Percentiles rank a stretch among this genome's conserved stretches.
phyloP scores from a whole-genome alignment of 1,140 invertebrate species.

The Temnothorax nylanderi region DNA sequence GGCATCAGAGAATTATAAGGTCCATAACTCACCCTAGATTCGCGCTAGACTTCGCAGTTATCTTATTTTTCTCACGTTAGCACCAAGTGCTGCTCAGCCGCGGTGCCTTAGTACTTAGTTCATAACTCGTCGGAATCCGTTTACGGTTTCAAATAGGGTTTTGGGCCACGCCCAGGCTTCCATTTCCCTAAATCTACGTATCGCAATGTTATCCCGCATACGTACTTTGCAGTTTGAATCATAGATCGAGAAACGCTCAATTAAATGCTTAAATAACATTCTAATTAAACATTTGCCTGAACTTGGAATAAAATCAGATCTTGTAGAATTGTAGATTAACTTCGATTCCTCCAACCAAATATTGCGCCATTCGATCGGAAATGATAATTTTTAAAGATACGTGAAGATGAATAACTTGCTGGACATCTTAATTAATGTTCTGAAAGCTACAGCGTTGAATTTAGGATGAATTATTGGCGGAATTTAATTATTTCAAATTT shows the following conservation, averaged over 20 bases:
- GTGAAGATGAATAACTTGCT: neutral
- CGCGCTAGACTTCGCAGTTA: neutral
- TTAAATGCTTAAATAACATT: neutral
- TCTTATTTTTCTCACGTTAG: slow-evolving; percentile 22
- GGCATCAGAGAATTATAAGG: slow-evolving; percentile 28
- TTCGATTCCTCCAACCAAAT: neutral
- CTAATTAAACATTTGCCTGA: slow-evolving; percentile 20
- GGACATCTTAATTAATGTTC: neutral
- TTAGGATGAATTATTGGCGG: neutral
- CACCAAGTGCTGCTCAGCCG: slow-evolving; percentile 4
- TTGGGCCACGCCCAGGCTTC: neutral
- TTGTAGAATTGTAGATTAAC: neutral
- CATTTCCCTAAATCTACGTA: slow-evolving; percentile 49
- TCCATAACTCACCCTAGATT: neutral
- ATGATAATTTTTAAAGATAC: neutral
- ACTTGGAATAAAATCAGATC: slow-evolving; percentile 4
- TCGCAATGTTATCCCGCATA: slow-evolving; percentile 11
- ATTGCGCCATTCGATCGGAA: neutral
- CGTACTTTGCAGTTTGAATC: slow-evolving; percentile 15
- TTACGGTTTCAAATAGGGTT: neutral
- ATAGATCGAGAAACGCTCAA: slow-evolving; percentile 4
- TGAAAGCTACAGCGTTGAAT: neutral
- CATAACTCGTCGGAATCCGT: slow-evolving; percentile 25
- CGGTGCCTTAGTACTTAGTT: slow-evolving; percentile 6
- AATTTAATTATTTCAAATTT: neutral